These are phyloP conservation scores for Pseudonaja textilis DNA, from an alignment of 2,113 vertebrate species.

Conservation along the genomic window DNA sequence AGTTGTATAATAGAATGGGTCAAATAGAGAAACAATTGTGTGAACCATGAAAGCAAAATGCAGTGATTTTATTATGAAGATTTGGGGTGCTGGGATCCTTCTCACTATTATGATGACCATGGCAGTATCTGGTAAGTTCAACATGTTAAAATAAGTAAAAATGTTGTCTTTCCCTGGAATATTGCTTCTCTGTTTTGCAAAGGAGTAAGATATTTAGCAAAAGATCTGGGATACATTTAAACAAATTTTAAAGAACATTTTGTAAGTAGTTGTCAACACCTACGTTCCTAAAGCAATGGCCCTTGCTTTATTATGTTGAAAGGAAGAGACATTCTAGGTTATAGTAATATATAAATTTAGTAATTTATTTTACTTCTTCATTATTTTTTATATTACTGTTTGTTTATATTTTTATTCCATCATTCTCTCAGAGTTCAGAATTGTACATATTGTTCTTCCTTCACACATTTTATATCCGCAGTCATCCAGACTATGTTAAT, in stretches of 20 bases:
- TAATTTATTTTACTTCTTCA: background rate
- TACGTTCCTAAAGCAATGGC: background rate
- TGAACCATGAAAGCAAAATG: conserved; percentile 51
- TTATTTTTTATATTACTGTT: background rate
- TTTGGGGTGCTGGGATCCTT: conserved; percentile 41
- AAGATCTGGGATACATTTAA: background rate
- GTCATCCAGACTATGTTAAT: background rate
- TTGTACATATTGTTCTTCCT: background rate
- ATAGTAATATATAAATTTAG: background rate
- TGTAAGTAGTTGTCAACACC: background rate
- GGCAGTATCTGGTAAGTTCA: conserved; percentile 61
- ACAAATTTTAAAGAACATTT: background rate
- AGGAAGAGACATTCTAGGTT: background rate
- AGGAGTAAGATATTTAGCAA: background rate
- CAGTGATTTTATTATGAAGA: conserved; percentile 54
- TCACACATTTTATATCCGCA: background rate
- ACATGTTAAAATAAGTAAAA: background rate
- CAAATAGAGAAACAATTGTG: conserved; percentile 11
- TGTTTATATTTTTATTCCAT: background rate
- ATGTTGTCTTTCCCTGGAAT: background rate
- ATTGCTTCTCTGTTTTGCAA: background rate
- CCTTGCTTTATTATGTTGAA: background rate
- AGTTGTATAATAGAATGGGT: conserved; percentile 23
- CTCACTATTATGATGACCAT: background rate
- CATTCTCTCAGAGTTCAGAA: background rate